Percentiles rank a stretch among this genome's conserved stretches.
These are phyloP conservation scores for Desmophyllum pertusum DNA, from an alignment of 92 coral and sea anemone species.

Conservation along the genomic window DNA sequence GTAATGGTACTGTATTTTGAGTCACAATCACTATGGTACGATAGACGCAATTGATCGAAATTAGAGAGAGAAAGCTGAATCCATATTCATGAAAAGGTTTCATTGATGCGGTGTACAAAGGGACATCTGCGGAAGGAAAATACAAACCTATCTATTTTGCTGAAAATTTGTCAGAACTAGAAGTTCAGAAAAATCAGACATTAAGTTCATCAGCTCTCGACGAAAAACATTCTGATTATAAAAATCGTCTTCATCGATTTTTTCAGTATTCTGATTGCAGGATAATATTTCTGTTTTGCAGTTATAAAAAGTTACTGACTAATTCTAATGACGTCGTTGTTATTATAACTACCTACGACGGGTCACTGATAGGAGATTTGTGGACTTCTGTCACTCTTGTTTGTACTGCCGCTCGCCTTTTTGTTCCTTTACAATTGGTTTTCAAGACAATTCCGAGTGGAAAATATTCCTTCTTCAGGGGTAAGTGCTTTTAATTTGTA, in stretches of 20 bases:
- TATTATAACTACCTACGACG: not conserved
- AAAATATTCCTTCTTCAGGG: not conserved
- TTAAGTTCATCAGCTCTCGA: not conserved
- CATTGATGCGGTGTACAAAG: conserved; percentile 15
- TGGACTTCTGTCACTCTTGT: not conserved
- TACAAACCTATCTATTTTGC: not conserved
- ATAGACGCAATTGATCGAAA: not conserved
- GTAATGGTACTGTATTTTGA: not conserved
- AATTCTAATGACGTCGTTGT: not conserved
- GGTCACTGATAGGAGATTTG: conserved; percentile 9
- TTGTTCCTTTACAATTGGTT: not conserved
- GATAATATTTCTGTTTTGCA: not conserved
- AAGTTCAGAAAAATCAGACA: not conserved
- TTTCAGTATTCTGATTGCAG: not conserved
- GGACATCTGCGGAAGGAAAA: conserved; percentile 1
- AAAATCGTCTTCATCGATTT: not conserved
- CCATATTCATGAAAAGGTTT: not conserved
- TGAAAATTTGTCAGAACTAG: not conserved
- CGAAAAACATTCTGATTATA: not conserved
- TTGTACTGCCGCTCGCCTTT: not conserved
- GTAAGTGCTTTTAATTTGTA: not conserved
- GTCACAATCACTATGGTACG: not conserved
- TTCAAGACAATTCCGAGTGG: not conserved
- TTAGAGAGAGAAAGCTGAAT: not conserved
- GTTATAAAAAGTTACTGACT: not conserved